phyloP scores from a whole-genome alignment of 2,888 invertebrate genomes.

The Apamea monoglypha region DNA sequence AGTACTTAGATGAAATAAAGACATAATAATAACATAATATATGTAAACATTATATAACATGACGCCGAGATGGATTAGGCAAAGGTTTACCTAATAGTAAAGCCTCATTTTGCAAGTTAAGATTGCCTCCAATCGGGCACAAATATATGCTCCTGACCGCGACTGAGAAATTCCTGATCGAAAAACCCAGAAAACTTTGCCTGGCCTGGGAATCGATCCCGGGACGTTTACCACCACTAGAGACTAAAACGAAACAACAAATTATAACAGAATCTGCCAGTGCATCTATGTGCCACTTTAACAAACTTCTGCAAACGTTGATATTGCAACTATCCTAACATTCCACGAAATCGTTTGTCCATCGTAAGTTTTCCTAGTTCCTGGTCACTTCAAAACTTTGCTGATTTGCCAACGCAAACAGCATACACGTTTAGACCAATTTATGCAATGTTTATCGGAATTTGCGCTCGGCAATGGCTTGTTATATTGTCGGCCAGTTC shows the following conservation, averaged over 20 bases:
- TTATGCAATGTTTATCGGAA: constrained; percentile 53
- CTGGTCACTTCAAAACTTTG: constrained; percentile 4
- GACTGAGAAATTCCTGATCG: not conserved
- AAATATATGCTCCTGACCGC: not conserved
- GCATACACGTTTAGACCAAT: constrained; percentile 26
- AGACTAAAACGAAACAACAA: not conserved
- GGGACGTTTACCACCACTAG: not conserved
- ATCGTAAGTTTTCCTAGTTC: constrained; percentile 1
- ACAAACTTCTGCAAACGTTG: constrained; percentile 1
- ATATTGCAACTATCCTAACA: not conserved
- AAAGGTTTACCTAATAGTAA: not conserved
- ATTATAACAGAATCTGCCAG: not conserved
- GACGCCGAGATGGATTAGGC: not conserved
- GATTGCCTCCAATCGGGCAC: not conserved
- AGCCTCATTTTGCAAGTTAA: not conserved
- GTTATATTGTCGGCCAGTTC: constrained; percentile 53
- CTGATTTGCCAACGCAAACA: constrained; percentile 23
- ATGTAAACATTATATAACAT: too few relatives aligned
- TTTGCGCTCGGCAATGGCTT: constrained; percentile 44
- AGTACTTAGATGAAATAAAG: too few relatives aligned
- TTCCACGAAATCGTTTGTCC: not conserved
- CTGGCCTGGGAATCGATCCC: not conserved
- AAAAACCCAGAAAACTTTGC: not conserved
- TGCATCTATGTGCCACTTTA: not conserved
- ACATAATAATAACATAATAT: too few relatives aligned